Conservation (phyloP, 23 tunicate species). For the Styela clava region DNA sequence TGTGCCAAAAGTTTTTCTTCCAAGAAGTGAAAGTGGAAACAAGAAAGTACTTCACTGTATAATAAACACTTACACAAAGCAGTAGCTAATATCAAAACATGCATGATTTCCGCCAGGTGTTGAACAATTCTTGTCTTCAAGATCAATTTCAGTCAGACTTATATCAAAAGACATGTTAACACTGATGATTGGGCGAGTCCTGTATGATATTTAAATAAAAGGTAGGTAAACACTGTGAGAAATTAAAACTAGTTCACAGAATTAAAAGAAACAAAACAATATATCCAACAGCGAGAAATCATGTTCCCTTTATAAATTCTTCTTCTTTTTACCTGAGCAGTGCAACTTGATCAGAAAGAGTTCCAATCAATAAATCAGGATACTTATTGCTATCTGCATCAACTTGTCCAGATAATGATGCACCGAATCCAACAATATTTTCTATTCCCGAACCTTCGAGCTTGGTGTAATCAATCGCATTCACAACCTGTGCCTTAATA, state of each 20-base stretch:
- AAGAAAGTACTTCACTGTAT: no score
- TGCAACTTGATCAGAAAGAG: slow-evolving; percentile 47
- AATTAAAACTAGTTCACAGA: no score
- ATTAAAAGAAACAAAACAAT: no score
- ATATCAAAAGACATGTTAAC: slow-evolving; percentile 2
- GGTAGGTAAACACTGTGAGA: no score
- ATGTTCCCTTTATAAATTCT: no score
- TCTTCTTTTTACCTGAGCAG: slow-evolving; percentile 48
- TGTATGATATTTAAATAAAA: no score
- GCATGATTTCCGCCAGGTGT: not conserved
- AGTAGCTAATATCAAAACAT: not conserved
- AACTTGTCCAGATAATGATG: slow-evolving; percentile 74
- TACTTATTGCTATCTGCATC: slow-evolving; percentile 85
- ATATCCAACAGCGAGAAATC: no score
- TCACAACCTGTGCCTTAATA: slow-evolving; percentile 47
- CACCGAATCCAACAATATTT: slow-evolving; percentile 55
- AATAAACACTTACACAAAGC: slow-evolving; percentile 26
- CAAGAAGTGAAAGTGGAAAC: not conserved
- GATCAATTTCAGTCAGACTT: not conserved
- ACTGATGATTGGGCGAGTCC: slow-evolving; percentile 23
- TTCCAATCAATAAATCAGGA: slow-evolving; percentile 81
- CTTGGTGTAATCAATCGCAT: slow-evolving; percentile 30
- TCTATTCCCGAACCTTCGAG: not conserved
- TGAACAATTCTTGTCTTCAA: slow-evolving; percentile 8
- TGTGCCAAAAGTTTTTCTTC: no score